phyloP scores from a whole-genome alignment of 2,113 vertebrate species.

The Acanthochromis polyacanthus region DNA sequence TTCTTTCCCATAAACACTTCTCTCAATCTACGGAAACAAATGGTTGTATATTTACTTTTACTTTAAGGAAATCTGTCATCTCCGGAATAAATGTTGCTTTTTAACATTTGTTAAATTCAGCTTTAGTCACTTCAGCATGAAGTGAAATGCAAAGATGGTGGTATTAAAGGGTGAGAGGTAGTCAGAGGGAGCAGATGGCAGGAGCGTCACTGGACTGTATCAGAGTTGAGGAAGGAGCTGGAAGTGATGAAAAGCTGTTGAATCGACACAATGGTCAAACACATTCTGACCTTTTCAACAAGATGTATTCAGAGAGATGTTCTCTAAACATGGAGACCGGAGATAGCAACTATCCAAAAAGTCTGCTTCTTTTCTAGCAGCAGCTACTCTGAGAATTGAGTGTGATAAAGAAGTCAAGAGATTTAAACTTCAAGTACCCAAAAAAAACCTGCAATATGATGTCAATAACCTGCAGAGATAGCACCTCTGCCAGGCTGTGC shows the following conservation, averaged over 20 bases:
- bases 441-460: constrained; percentile 40
- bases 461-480: constrained; percentile 40
- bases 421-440: constrained; percentile 40
- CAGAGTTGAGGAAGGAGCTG: constrained; percentile 41
- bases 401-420: constrained; percentile 28
- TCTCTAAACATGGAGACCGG: constrained; percentile 11
- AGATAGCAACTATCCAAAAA: background rate
- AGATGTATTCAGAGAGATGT: constrained; percentile 32
- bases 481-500: constrained; percentile 27
- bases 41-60: constrained; percentile 13
- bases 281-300: constrained; percentile 50
- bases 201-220: constrained; percentile 42
- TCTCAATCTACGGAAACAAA: background rate
- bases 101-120: constrained; percentile 18
- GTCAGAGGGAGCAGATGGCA: constrained; percentile 58
- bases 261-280: constrained; percentile 40
- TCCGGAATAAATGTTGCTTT: constrained; percentile 25
- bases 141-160: constrained; percentile 36
- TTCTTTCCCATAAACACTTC: too few relatives aligned
- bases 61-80: background rate
- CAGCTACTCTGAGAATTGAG: background rate
- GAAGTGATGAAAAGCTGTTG: constrained; percentile 33
- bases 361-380: constrained; percentile 3
- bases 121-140: constrained; percentile 15
- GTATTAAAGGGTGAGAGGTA: constrained; percentile 5